Evolutionary conservation across 2,888 invertebrate genomes (phyloP).

Genomic region (Drosophila peninsularis): DNA sequence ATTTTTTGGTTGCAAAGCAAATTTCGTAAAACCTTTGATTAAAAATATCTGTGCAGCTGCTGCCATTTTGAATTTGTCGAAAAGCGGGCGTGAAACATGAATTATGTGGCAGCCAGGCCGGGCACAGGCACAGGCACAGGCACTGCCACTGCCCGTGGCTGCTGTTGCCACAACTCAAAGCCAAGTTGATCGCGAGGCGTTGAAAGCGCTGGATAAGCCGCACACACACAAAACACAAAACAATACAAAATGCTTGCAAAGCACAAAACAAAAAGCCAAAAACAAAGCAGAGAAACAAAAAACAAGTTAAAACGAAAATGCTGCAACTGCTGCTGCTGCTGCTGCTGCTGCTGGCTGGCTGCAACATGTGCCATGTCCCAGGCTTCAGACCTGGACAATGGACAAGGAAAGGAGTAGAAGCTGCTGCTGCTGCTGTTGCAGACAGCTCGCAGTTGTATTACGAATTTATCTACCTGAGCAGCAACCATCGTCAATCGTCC

Average conservation of each 20-base stretch:
- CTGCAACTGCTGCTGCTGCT: slow-evolving; percentile 22
- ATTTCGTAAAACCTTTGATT: slow-evolving; percentile 65
- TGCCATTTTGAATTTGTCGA: slow-evolving; percentile 69
- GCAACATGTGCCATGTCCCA: slow-evolving; percentile 75
- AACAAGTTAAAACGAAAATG: slow-evolving; percentile 49
- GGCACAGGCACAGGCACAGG: slow-evolving; percentile 1
- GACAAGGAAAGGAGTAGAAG: slow-evolving; percentile 45
- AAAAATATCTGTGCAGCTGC: slow-evolving; percentile 54
- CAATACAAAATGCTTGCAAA: slow-evolving; percentile 72
- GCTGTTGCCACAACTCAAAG: slow-evolving; percentile 28
- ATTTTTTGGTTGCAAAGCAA: slow-evolving; percentile 47
- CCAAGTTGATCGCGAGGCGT: slow-evolving; percentile 71
- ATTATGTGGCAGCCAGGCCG: slow-evolving; percentile 62
- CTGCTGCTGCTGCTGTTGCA: slow-evolving; percentile 43
- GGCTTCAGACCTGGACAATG: slow-evolving; percentile 52
- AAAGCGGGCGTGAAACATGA: slow-evolving; percentile 73
- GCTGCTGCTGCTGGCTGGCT: slow-evolving; percentile 26
- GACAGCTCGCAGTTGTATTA: slow-evolving; percentile 75
- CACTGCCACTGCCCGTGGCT: slow-evolving; percentile 8
- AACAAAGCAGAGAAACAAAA: slow-evolving; percentile 11
- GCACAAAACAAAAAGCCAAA: slow-evolving; percentile 23
- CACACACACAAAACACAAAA: slow-evolving; percentile 69
- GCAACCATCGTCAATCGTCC: slow-evolving; percentile 80
- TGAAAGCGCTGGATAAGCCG: slow-evolving; percentile 76
- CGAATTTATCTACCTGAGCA: slow-evolving; percentile 81